Percentiles rank a stretch among this genome's conserved stretches.
These are phyloP conservation scores for Cephus rjabovi DNA, from an alignment of 2,888 invertebrate genomes.

Conservation along the genomic window DNA sequence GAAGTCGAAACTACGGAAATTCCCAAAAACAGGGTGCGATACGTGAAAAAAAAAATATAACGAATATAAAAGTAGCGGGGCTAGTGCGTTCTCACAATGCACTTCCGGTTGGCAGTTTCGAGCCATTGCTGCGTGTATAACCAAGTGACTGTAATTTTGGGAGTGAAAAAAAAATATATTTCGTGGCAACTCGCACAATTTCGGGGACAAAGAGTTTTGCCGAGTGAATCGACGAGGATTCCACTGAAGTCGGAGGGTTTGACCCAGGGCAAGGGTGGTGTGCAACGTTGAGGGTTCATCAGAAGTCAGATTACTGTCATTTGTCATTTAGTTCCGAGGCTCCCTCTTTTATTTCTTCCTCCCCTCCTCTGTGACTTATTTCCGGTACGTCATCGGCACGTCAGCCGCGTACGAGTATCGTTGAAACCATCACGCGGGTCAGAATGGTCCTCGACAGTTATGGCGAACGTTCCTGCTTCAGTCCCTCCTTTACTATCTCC, in stretches of 20 bases:
- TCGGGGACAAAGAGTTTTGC: not conserved
- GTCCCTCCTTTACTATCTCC: too few species aligned
- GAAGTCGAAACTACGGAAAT: not conserved
- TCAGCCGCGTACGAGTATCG: not conserved
- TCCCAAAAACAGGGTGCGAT: not conserved
- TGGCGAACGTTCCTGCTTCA: too few species aligned
- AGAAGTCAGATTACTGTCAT: not conserved
- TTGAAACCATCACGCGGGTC: not conserved
- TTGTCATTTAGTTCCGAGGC: not conserved
- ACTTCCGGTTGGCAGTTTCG: not conserved
- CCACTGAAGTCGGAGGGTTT: not conserved
- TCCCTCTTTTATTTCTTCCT: not conserved
- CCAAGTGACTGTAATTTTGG: not conserved
- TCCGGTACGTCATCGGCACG: not conserved
- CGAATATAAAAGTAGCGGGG: not conserved
- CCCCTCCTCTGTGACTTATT: fast-evolving
- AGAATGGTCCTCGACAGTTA: not conserved
- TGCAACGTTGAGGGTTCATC: not conserved
- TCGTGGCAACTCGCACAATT: not conserved
- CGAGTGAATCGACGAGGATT: not conserved
- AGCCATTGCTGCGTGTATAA: not conserved
- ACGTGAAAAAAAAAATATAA: not conserved
- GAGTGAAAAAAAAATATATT: not conserved
- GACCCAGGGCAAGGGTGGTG: not conserved
- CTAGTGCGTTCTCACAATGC: not conserved